These are phyloP conservation scores for Mesocricetus auratus DNA, from an alignment of 2,113 vertebrate genomes.

Conservation along the genomic window DNA sequence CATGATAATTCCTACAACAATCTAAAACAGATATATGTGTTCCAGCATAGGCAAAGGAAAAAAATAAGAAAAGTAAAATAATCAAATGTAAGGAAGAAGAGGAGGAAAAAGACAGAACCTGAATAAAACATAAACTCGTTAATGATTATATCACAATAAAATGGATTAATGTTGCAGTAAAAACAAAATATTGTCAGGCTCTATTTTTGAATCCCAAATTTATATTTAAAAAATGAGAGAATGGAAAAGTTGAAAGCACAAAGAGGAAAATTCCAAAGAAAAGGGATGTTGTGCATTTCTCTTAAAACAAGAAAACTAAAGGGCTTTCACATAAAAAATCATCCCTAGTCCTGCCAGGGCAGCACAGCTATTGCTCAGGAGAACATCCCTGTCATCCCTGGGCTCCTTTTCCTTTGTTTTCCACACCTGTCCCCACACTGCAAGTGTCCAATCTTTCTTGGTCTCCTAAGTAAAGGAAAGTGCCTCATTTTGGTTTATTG, in stretches of 20 bases:
- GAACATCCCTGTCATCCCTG: accelerated
- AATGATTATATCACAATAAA: background rate
- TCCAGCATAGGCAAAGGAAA: background rate
- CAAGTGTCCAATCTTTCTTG: background rate
- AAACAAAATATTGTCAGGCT: background rate
- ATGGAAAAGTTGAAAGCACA: background rate
- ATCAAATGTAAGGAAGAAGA: background rate
- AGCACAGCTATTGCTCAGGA: accelerated
- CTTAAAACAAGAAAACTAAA: background rate
- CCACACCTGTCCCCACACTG: background rate
- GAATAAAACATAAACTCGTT: background rate
- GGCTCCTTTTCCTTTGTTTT: background rate
- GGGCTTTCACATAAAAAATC: background rate
- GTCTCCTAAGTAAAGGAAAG: background rate
- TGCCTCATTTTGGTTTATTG: background rate
- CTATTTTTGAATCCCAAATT: background rate
- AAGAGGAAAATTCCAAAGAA: background rate
- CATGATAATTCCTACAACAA: background rate
- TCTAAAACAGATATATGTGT: background rate
- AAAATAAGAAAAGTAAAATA: background rate
- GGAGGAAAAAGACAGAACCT: background rate
- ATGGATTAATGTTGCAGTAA: background rate
- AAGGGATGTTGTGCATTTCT: background rate
- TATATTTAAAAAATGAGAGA: background rate
- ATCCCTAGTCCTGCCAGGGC: too few species aligned